Percentiles rank a stretch among this genome's conserved stretches.
Evolutionary conservation across 2,797 vertebrate genomes (phyloP).

Genomic region (Vespertilio murinus): DNA sequence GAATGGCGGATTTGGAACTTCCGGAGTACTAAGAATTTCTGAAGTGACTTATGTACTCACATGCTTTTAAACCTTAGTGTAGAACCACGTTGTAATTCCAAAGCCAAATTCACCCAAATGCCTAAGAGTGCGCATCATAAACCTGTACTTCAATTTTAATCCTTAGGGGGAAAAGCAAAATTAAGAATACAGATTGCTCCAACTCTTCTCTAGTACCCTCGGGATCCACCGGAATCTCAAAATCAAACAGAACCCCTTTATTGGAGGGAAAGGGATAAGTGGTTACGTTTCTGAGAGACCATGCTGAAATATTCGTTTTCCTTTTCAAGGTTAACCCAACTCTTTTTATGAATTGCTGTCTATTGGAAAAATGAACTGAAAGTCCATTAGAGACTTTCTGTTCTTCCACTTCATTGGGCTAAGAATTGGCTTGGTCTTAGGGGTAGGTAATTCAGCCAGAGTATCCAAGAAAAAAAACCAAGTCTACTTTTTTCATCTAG

Average conservation of each 20-base stretch:
- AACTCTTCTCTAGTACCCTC: neutral
- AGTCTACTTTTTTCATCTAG: neutral
- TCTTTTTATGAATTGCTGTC: slow-evolving; percentile 14
- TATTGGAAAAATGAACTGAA: neutral
- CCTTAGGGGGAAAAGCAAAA: neutral
- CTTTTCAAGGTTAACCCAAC: neutral
- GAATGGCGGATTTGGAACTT: neutral
- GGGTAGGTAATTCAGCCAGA: neutral
- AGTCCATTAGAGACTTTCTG: neutral
- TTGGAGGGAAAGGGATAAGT: neutral
- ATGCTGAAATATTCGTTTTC: neutral
- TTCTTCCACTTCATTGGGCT: neutral
- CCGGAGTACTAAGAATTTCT: neutral
- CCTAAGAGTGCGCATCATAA: neutral
- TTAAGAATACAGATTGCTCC: neutral
- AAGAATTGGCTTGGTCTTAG: neutral
- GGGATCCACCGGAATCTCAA: neutral
- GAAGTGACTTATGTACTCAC: neutral
- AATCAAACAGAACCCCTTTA: neutral
- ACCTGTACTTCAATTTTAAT: neutral
- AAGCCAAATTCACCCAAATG: neutral
- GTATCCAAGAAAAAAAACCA: slow-evolving; percentile 4
- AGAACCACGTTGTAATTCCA: neutral
- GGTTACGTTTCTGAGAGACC: neutral
- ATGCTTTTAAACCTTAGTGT: neutral